phyloP scores from a whole-genome alignment of 2,888 invertebrate species.

The Leptinotarsa tumamoca region DNA sequence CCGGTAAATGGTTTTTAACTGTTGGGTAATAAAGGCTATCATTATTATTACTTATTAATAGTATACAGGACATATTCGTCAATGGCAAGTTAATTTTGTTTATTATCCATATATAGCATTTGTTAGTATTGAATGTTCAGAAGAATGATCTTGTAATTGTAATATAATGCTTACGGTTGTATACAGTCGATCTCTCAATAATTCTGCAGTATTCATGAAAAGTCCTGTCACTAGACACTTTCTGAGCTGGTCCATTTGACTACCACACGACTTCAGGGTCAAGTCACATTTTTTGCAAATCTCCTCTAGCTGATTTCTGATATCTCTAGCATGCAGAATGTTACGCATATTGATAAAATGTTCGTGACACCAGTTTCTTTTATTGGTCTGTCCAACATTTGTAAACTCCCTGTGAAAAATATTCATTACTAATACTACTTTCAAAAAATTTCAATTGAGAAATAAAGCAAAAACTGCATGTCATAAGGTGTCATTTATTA shows the following conservation, averaged over 20 bases:
- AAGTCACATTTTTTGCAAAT: constrained; percentile 74
- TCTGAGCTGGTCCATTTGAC: constrained; percentile 74
- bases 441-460: neutral
- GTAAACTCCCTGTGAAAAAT: constrained; percentile 63
- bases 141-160: neutral
- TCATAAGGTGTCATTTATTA: neutral
- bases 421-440: too few relatives aligned
- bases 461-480: neutral
- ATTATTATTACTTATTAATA: too few relatives aligned
- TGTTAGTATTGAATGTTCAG: neutral
- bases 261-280: constrained; percentile 74
- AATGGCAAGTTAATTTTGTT: too few relatives aligned
- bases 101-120: too few relatives aligned
- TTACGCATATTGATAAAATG: constrained; percentile 89
- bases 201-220: constrained; percentile 88
- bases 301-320: constrained; percentile 82
- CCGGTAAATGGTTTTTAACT: too few relatives aligned
- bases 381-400: constrained; percentile 73
- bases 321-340: constrained; percentile 82
- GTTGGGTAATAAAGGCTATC: too few relatives aligned
- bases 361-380: constrained; percentile 84
- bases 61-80: too few relatives aligned
- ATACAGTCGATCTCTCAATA: constrained; percentile 79
- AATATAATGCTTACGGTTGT: constrained; percentile 69
- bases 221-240: constrained; percentile 86